Conservation (phyloP, 2,888 invertebrate genomes). For the Synanthedon formicaeformis region DNA sequence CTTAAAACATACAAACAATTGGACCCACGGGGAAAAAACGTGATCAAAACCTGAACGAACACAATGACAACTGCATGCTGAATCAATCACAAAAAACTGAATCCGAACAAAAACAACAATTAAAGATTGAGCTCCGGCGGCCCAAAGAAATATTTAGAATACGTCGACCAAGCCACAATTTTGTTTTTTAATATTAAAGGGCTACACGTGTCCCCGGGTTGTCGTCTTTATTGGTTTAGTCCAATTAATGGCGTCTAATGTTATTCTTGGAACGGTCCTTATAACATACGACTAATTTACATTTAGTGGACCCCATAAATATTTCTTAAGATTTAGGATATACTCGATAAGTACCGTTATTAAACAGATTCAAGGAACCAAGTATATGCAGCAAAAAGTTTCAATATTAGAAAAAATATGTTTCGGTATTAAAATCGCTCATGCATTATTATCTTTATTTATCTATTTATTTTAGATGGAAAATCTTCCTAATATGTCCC, state of each 20-base stretch:
- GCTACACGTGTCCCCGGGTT: constrained; percentile 54
- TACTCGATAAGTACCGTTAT: too few relatives aligned
- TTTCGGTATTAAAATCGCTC: too few relatives aligned
- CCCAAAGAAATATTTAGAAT: constrained; percentile 66
- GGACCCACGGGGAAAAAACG: constrained; percentile 45
- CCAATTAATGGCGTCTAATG: constrained; percentile 62
- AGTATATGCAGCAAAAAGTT: too few relatives aligned
- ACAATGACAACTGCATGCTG: constrained; percentile 69
- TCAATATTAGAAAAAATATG: too few relatives aligned
- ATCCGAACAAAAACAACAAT: constrained; percentile 69
- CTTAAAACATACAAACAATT: constrained; percentile 67
- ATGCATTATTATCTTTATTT: too few relatives aligned
- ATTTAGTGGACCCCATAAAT: constrained; percentile 17
- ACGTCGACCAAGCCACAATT: constrained; percentile 27
- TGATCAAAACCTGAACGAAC: constrained; percentile 60
- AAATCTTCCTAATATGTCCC: not conserved
- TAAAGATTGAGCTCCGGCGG: constrained; percentile 47
- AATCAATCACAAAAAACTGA: constrained; percentile 69
- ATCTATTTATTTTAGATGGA: too few relatives aligned
- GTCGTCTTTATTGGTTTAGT: constrained; percentile 67
- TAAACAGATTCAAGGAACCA: too few relatives aligned
- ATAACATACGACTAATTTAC: constrained; percentile 50
- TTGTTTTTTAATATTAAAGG: constrained; percentile 26
- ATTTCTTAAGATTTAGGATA: not conserved
- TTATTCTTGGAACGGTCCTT: constrained; percentile 40